Base-by-base conservation (phyloP, 1,140 invertebrate species). In the Brachionus asplanchnoidis region DNA sequence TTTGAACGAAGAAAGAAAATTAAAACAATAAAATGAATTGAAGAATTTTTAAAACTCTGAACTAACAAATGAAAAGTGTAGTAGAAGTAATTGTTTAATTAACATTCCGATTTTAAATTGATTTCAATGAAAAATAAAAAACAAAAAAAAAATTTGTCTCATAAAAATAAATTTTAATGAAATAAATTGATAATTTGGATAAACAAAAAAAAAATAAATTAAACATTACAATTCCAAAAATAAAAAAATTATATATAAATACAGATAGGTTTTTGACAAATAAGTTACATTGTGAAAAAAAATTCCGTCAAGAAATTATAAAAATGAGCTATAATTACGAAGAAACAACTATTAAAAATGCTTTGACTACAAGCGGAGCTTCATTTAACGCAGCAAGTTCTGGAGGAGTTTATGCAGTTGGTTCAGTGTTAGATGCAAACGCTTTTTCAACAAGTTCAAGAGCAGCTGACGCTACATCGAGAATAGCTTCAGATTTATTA, bases 291-390 rank as follows among this genome's bases (percentile, higher is more conserved):
- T 32, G 26, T 68, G n/a, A 28, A 32, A 12, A 32, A 32, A 9
- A 32, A 32, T 68, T 68, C 32, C 32, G 32, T n/a, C 14, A 32
- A 68, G 3, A n/a, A 17, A 42, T 17, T 12, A 3, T 20, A 7
- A 73, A 46, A 44, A 73, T 73, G 68, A 73, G 68, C 36, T 73
- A 73, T 73, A 73, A 42, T 23, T 73, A 42, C 11, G 68, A 73
- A 17, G 68, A 73, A 40, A 40, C 68, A 40, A 42, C 36, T 46
- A n/a, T 73, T 23, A 68, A 1, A 7, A 40, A 40, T n/a, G 32
- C 11, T n/a, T 36, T 42, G 3, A 42, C 12, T 32, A 28, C 1
- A 11, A 73, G 12, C 20, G 68, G 68, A 42, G 66, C 66, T 28
- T 42, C 68, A 42, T 73, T 42, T 32, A 42, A 46, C 17, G 53